These are phyloP conservation scores for Peromyscus eremicus DNA, from an alignment of 2,797 vertebrate genomes.

Conservation along the genomic window DNA sequence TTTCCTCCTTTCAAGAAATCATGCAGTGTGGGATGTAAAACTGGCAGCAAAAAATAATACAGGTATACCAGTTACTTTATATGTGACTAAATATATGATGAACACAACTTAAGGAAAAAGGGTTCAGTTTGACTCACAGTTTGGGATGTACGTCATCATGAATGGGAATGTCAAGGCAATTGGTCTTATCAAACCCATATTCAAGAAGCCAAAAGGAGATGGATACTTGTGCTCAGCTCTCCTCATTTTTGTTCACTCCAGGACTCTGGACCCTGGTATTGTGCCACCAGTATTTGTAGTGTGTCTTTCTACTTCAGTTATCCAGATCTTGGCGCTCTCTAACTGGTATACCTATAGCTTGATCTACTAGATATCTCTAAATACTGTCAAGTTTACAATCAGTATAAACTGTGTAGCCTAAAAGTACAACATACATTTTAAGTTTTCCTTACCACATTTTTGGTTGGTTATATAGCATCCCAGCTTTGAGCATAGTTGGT, in stretches of 20 bases:
- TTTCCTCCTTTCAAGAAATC: conserved; percentile 32
- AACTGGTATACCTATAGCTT: neutral
- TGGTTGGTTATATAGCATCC: neutral
- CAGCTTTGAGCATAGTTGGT: neutral
- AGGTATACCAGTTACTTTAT: neutral
- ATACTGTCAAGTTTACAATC: neutral
- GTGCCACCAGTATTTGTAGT: neutral
- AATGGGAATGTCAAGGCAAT: neutral
- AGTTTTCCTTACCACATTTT: neutral
- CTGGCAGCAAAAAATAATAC: neutral
- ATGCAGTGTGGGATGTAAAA: conserved; percentile 1
- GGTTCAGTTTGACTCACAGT: neutral
- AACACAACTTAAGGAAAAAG: neutral
- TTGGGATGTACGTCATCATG: neutral
- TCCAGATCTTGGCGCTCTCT: neutral
- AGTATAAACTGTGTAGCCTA: neutral
- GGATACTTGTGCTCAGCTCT: neutral
- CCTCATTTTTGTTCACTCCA: neutral
- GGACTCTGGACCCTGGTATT: neutral
- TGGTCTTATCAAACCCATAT: neutral
- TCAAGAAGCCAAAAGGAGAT: neutral
- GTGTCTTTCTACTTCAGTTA: neutral
- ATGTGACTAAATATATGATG: neutral
- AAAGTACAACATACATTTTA: neutral
- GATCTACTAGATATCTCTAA: neutral